Percentiles rank a stretch among this genome's conserved stretches.
Evolutionary conservation across 1,140 invertebrate genomes (phyloP).

Genomic region (Brevipalpus yothersi): DNA sequence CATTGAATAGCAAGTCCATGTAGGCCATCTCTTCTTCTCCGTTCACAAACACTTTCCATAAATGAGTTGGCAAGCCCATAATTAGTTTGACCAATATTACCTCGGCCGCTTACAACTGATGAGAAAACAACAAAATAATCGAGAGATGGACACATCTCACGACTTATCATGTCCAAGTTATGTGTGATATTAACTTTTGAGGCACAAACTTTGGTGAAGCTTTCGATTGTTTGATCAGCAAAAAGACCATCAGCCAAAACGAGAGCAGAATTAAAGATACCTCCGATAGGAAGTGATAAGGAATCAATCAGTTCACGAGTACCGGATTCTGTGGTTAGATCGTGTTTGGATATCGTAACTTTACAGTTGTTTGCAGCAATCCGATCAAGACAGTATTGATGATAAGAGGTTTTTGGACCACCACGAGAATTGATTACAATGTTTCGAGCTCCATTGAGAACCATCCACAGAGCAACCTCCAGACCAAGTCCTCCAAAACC

Average conservation of each 20-base stretch:
- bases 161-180: constrained; percentile 41
- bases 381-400: constrained; percentile 18
- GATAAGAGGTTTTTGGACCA: constrained; percentile 27
- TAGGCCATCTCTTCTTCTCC: constrained; percentile 28
- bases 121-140: constrained; percentile 89
- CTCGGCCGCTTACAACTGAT: constrained; percentile 29
- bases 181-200: constrained; percentile 38
- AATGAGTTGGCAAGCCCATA: background rate
- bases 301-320: background rate
- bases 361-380: constrained; percentile 21
- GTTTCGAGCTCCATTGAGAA: constrained; percentile 23
- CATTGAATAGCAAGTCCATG: constrained; percentile 74
- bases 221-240: constrained; percentile 43
- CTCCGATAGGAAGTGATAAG: constrained; percentile 38
- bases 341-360: background rate
- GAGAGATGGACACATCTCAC: constrained; percentile 28
- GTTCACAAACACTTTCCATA: background rate
- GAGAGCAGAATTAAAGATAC: constrained; percentile 69
- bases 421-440: constrained; percentile 27
- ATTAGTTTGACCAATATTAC: background rate
- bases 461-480: constrained; percentile 29
- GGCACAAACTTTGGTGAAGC: constrained; percentile 38
- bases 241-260: constrained; percentile 3
- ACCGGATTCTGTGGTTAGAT: background rate
- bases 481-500: constrained; percentile 33